These are phyloP conservation scores for Diaperis boleti DNA, from an alignment of 2,888 invertebrate genomes.

Conservation along the genomic window DNA sequence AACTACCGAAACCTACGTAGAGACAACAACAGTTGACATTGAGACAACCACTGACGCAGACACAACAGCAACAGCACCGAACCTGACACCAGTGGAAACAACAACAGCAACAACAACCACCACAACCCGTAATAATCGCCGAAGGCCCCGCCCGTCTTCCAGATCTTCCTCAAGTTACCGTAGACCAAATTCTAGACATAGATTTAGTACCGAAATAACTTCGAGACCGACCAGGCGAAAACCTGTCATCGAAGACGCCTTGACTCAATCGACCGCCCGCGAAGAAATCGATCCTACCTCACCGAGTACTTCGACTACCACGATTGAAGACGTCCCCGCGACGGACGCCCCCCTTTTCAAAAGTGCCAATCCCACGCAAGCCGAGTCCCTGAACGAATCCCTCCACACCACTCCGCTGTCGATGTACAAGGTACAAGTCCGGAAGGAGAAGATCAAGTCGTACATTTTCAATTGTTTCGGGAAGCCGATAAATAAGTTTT, in stretches of 20 bases:
- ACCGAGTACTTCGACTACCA: constrained; percentile 1
- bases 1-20: not conserved
- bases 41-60: not conserved
- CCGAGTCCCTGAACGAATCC: constrained; percentile 53
- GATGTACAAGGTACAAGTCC: constrained; percentile 62
- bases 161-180: constrained; percentile 20
- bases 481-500: constrained; percentile 69
- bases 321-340: constrained; percentile 38
- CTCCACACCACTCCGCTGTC: constrained; percentile 61
- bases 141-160: not conserved
- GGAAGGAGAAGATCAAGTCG: constrained; percentile 48
- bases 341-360: constrained; percentile 61
- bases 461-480: constrained; percentile 70
- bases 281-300: constrained; percentile 31
- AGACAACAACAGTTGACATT: not conserved
- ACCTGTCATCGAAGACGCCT: constrained; percentile 32
- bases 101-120: constrained; percentile 33
- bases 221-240: constrained; percentile 30
- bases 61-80: constrained; percentile 2
- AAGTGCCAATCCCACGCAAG: constrained; percentile 63
- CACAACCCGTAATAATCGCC: constrained; percentile 9
- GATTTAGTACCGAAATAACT: constrained; percentile 52
- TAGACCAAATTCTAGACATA: constrained; percentile 48
- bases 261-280: constrained; percentile 35
- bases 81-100: constrained; percentile 27